Base-by-base conservation (phyloP, 2,888 invertebrate genomes). In the Diogma glabrata region DNA sequence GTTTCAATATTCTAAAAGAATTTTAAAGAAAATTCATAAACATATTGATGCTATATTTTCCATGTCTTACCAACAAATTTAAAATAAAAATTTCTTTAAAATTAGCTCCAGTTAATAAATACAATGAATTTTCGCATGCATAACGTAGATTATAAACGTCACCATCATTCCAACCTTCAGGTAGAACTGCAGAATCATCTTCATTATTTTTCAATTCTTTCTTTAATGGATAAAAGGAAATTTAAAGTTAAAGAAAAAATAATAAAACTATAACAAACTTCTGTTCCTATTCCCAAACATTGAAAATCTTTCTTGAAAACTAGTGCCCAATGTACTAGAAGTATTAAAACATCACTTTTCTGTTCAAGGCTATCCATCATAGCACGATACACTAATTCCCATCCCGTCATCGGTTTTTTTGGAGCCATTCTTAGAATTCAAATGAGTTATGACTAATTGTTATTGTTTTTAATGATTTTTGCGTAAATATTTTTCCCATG, bases 301-400 rank as follows among this genome's bases (percentile, higher is more conserved):
- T 43, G 20, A 22, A 43, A 43, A 43, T 43, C 23, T 22, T 43
- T 43, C n/a, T 22, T n/a, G 22, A 43, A 22, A 22, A 43, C 23
- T 43, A 43, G 23, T 22, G 22, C 22, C 43, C 43, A 43, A 10
- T 43, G 43, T 14, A 43, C 43, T 22, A 43, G 43, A 43, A 43
- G 43, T 12, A 43, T 43, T 22, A 43, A n/a, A 22, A 22, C 23
- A n/a, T 43, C 43, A 3, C 22, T 22, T 7, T 43, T 43, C 23
- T 23, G 12, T 3, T n/a, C 23, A 43, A 22, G 23, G 20, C 23
- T 43, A 12, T 23, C 22, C 3, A n/a, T 43, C 1, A 20, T 23
- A 43, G 23, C n/a, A 14, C n/a, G 12, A 22, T 43, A 43, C 20
- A 43, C 23, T 22, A n/a, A 22, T 43, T 43, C 43, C 43, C 43